These are phyloP conservation scores for Cottoperca gobio DNA, from an alignment of 2,797 vertebrate species.

Conservation along the genomic window DNA sequence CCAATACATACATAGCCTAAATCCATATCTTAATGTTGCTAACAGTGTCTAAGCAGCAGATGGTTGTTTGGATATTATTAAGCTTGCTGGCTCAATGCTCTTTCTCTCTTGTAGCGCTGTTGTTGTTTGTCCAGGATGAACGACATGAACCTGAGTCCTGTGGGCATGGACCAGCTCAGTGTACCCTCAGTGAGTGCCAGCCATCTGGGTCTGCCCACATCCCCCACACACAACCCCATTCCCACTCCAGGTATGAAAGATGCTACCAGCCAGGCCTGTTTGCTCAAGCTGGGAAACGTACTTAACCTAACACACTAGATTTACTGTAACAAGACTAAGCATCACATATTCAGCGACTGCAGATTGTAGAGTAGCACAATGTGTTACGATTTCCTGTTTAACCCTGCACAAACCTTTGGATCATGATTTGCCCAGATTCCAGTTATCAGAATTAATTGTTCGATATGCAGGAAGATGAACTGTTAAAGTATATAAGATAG, in stretches of 20 bases:
- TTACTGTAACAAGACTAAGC: not conserved
- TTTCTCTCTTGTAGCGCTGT: not conserved
- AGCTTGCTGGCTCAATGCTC: not conserved
- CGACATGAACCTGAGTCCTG: slow-evolving; percentile 96
- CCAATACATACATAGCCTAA: not conserved
- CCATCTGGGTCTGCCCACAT: slow-evolving; percentile 94
- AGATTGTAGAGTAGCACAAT: not conserved
- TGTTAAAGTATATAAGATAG: not conserved
- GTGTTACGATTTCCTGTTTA: no score
- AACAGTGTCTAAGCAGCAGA: not conserved
- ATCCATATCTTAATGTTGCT: not conserved
- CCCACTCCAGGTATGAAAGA: slow-evolving; percentile 88
- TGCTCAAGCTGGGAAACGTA: not conserved
- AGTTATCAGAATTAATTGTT: no score
- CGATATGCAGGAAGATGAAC: no score
- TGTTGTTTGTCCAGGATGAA: slow-evolving; percentile 90
- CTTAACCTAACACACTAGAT: not conserved
- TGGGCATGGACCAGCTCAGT: slow-evolving; percentile 98
- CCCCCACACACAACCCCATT: slow-evolving; percentile 95
- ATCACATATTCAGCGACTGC: not conserved
- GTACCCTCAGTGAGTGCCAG: slow-evolving; percentile 93
- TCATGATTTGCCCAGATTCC: no score
- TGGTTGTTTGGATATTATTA: not conserved
- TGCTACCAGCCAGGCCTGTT: not conserved
- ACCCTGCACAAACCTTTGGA: no score